Conservation (phyloP, 2,888 invertebrate species). For the Drosophila maculinotata region DNA sequence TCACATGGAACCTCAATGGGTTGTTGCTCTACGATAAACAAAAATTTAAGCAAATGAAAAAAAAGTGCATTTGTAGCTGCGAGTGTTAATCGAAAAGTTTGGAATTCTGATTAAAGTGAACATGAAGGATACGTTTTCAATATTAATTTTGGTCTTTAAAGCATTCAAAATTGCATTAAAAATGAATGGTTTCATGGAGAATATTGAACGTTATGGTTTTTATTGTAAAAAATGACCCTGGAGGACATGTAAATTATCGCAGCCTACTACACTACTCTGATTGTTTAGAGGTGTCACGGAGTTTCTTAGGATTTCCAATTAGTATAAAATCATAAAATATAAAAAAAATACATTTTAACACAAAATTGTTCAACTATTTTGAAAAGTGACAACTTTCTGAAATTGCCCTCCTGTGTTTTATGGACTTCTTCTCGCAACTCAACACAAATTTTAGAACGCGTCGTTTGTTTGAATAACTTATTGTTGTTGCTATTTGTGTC, state of each 20-base stretch:
- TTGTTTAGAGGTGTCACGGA: too few species aligned
- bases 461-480: constrained; percentile 68
- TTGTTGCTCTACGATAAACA: constrained; percentile 61
- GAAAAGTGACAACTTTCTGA: constrained; percentile 1
- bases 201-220: too few species aligned
- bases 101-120: too few species aligned
- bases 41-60: constrained; percentile 72
- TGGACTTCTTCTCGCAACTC: constrained; percentile 62
- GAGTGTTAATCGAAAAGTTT: constrained; percentile 56
- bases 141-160: neutral
- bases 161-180: too few species aligned
- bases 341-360: neutral
- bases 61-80: constrained; percentile 49
- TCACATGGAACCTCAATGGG: constrained; percentile 61
- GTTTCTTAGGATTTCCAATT: too few species aligned
- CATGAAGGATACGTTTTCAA: too few species aligned
- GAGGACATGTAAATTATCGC: too few species aligned
- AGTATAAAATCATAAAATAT: too few species aligned
- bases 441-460: constrained; percentile 60
- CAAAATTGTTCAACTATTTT: neutral
- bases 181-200: neutral
- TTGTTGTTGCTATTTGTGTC: constrained; percentile 38
- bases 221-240: too few species aligned
- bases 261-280: too few species aligned
- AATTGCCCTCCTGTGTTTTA: constrained; percentile 57